Conservation (phyloP, 2,113 vertebrate species). For the Sinocyclocheilus grahami region DNA sequence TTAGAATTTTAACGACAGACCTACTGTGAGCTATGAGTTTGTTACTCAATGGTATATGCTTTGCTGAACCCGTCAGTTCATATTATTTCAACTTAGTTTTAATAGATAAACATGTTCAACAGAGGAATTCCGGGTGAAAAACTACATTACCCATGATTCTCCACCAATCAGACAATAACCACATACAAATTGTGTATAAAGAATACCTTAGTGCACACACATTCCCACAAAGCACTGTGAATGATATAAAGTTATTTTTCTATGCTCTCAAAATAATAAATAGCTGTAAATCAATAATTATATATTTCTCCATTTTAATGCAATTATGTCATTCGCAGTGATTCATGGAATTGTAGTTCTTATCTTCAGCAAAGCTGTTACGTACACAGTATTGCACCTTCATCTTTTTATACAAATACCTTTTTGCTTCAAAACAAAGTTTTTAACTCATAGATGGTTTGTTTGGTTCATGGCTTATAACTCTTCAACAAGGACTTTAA, state of each 20-base stretch:
- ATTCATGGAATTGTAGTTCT: not conserved
- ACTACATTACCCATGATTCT: not conserved
- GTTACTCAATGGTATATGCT: not conserved
- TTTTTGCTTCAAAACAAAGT: not conserved
- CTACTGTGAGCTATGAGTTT: not conserved
- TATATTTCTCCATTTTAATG: no score
- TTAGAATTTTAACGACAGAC: not conserved
- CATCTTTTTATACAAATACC: not conserved
- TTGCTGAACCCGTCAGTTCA: not conserved
- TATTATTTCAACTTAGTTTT: not conserved
- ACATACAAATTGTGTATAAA: not conserved
- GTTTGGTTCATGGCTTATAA: not conserved
- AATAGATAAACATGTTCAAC: no score
- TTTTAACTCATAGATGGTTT: not conserved
- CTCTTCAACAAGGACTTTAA: not conserved
- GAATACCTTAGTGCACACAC: not conserved
- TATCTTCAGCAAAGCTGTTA: not conserved
- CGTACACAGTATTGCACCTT: not conserved
- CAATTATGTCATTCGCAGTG: not conserved
- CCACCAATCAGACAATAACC: not conserved
- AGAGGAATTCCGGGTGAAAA: no score
- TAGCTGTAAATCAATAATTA: not conserved
- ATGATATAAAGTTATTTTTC: not conserved
- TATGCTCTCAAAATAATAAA: not conserved
- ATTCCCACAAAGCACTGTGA: not conserved